Base-by-base conservation (phyloP, 2,888 invertebrate species). In the Nomada fabriciana region DNA sequence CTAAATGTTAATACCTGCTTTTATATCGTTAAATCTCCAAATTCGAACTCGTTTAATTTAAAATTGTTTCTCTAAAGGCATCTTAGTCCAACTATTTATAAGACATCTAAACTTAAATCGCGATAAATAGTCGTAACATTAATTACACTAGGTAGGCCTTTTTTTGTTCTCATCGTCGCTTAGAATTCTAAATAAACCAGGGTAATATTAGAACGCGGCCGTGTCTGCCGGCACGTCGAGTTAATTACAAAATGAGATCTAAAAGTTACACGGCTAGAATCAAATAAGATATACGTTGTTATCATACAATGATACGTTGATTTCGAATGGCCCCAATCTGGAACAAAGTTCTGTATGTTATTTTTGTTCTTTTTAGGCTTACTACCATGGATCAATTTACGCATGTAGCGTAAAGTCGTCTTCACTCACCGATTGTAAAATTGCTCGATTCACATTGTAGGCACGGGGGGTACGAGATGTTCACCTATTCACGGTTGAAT, bases 281-380 rank as follows among this genome's bases (percentile, higher is more conserved):
- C 63, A 80, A 84, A 81, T 82, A 84, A 76, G 86, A 81, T 76
- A 74, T 13, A 77, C 88, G 86, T 74, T 83, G 85, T 91, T 85
- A 88, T 90, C 86, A 90, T 91, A 92, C 90, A 92, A 92, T 86
- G 90, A 91, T 89, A 91, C 91, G 90, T 91, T 92, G 91, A 91
- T 90, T 91, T 91, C 88, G 88, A 92, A 91, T 93, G 93, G 93
- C 93, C 93, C 93, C 93, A 91, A 92, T 92, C 93, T 93, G 89
- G 15, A 91, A 92, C 36, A 81, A 36, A 61, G 52, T 70, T n/a
- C 9, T 59, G 7, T 23, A 23, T 29, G n/a, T 25, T 18, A n/a
- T 11, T 11, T 20, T 18, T 29, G 9, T 7, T 18, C n/a, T n/a
- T 7, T 59, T 25, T 36, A 7, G 36, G 1, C 36, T 36, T 36